Conservation (phyloP, 1,140 invertebrate species). For the Aporrectodea caliginosa region DNA sequence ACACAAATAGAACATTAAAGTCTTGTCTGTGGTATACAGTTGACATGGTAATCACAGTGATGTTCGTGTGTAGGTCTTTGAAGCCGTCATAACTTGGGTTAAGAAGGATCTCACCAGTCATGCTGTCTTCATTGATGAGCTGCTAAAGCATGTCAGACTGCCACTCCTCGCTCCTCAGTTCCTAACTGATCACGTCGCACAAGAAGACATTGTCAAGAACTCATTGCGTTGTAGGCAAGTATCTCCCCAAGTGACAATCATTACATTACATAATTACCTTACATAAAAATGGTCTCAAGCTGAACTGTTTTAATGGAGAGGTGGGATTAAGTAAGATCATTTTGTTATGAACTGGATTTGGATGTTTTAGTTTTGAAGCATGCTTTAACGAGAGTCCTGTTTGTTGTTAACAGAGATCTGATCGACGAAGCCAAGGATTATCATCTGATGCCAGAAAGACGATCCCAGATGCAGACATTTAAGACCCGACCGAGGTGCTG, state of each 20-base stretch:
- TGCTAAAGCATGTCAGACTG: conserved; percentile 72
- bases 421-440: conserved; percentile 54
- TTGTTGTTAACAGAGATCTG: conserved; percentile 44
- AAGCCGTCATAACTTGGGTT: conserved; percentile 78
- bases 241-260: no score
- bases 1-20: no score
- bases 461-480: conserved; percentile 69
- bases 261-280: no score
- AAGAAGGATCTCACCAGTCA: conserved; percentile 65
- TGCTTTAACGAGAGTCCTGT: neutral
- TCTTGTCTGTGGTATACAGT: no score
- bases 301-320: no score
- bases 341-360: no score
- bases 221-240: conserved; percentile 51
- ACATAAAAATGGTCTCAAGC: no score
- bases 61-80: conserved; percentile 66
- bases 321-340: no score
- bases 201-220: conserved; percentile 70
- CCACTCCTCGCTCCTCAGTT: conserved; percentile 78
- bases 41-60: neutral
- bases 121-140: conserved; percentile 63
- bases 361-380: no score
- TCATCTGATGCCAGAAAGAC: conserved; percentile 69
- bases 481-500: conserved; percentile 71
- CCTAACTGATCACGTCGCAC: conserved; percentile 74